Evolutionary conservation across 2,888 invertebrate genomes (phyloP).

Genomic region (Asteroscopus sphinx): DNA sequence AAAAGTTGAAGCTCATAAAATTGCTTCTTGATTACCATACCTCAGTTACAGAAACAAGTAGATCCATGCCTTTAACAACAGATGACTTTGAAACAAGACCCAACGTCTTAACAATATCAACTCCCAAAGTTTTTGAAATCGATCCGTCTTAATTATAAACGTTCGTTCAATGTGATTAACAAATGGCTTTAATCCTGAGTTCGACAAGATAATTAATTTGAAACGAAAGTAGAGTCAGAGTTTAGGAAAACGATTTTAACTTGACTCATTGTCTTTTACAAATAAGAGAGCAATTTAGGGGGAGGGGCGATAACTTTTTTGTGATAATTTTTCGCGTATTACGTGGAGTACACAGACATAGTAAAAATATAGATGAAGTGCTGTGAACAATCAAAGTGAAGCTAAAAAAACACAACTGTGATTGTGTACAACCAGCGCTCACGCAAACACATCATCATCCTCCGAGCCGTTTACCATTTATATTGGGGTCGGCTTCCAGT

Average conservation of each 20-base stretch:
- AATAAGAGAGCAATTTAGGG: conserved; percentile 38
- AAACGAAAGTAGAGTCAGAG: conserved; percentile 49
- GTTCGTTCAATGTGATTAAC: conserved; percentile 58
- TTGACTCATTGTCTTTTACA: conserved; percentile 53
- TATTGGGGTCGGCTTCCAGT: no score
- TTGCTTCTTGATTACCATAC: no score
- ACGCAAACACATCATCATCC: no score
- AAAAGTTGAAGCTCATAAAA: no score
- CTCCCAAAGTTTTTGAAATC: conserved; percentile 50
- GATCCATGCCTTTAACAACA: conserved; percentile 8
- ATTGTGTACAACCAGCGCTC: no score
- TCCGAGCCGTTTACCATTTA: no score
- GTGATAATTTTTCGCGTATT: conserved; percentile 4
- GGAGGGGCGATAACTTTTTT: conserved; percentile 3
- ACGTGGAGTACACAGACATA: neutral
- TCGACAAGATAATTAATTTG: conserved; percentile 61
- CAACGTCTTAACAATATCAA: conserved; percentile 40
- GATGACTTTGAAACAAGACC: conserved; percentile 42
- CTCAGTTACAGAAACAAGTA: no score
- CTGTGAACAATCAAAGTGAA: no score
- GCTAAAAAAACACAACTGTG: no score
- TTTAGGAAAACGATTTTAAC: conserved; percentile 48
- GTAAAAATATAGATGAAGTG: no score
- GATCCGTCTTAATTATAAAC: conserved; percentile 58
- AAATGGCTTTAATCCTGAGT: conserved; percentile 58